A percentile compares a stretch with the other conserved stretches of the same genome.
Conservation (phyloP, 2,888 invertebrate species). For the Philhelius pedissequus region DNA sequence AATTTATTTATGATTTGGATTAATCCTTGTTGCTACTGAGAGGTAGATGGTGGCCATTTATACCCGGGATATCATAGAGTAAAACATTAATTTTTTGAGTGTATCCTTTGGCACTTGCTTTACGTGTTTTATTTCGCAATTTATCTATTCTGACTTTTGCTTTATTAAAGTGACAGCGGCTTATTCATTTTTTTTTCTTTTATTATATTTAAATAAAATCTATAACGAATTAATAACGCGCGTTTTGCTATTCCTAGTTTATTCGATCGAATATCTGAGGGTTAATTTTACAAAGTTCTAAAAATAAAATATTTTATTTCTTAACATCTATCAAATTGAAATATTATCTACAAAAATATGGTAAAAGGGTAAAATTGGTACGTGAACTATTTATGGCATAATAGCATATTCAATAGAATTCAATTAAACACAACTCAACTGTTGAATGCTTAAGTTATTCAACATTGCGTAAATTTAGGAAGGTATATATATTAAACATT, state of each 20-base stretch:
- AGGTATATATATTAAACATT: too few species aligned
- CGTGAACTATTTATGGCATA: too few species aligned
- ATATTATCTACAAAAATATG: too few species aligned
- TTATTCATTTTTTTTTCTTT: not conserved
- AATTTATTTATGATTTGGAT: constrained; percentile 34
- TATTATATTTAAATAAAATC: not conserved
- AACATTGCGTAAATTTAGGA: too few species aligned
- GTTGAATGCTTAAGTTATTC: too few species aligned
- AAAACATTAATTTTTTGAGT: not conserved
- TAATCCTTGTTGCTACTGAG: constrained; percentile 8
- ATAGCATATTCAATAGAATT: too few species aligned
- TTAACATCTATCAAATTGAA: too few species aligned
- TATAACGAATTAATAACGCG: not conserved
- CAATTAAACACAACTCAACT: too few species aligned
- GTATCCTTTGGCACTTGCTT: not conserved
- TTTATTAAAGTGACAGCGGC: not conserved
- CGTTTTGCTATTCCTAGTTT: not conserved
- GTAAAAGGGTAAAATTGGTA: too few species aligned
- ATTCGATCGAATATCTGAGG: not conserved
- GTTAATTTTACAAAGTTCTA: too few species aligned
- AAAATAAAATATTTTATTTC: too few species aligned
- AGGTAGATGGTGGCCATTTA: not conserved
- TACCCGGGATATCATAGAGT: not conserved
- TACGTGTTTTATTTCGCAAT: not conserved
- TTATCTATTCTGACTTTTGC: too few species aligned